Evolutionary conservation across 2,888 invertebrate species (phyloP).

Genomic region (Strigamia crassipes): DNA sequence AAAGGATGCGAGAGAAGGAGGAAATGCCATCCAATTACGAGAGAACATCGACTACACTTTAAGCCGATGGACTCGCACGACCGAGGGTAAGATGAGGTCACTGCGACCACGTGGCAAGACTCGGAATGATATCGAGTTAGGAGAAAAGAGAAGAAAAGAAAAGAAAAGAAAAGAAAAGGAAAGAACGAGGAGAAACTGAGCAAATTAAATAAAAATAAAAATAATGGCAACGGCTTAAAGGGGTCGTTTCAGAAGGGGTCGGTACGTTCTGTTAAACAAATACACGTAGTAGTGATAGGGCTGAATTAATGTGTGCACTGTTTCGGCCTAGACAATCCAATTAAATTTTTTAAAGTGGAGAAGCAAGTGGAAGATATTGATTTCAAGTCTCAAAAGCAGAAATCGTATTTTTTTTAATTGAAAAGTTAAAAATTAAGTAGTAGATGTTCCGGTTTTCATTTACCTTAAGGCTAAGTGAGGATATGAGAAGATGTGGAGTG

Average conservation of each 20-base stretch:
- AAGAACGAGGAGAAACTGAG: neutral
- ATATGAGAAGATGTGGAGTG: too few relatives aligned
- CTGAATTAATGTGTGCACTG: too few relatives aligned
- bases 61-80: slow-evolving; percentile 10
- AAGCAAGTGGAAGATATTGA: too few relatives aligned
- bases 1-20: slow-evolving; percentile 3
- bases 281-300: too few relatives aligned
- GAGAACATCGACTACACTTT: slow-evolving; percentile 32
- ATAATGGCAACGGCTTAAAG: neutral
- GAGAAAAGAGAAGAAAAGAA: neutral
- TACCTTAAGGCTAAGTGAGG: too few relatives aligned
- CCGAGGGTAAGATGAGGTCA: neutral
- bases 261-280: too few relatives aligned
- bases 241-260: neutral
- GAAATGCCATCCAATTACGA: slow-evolving; percentile 19
- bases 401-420: too few relatives aligned
- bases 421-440: too few relatives aligned
- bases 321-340: too few relatives aligned
- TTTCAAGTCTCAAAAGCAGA: too few relatives aligned
- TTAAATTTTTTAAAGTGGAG: too few relatives aligned
- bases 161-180: neutral
- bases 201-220: slow-evolving; percentile 11
- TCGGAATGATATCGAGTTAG: neutral
- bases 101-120: neutral
- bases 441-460: too few relatives aligned